Conservation (phyloP, 2,888 invertebrate genomes). For the Oxyteleia sp. region DNA sequence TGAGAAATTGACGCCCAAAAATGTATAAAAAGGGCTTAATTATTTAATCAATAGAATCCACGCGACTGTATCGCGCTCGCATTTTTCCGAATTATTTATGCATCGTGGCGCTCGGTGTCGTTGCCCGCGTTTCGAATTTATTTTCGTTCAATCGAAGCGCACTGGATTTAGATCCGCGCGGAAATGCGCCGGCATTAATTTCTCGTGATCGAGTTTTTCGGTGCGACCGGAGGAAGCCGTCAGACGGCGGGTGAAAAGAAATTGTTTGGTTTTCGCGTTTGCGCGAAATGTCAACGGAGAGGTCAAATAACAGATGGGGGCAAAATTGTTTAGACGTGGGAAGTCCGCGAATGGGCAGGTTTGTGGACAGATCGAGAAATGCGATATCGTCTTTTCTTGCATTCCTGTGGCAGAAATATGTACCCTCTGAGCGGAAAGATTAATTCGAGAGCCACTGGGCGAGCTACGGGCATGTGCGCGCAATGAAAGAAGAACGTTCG, state of each 20-base stretch:
- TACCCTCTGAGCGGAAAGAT: conserved; percentile 26
- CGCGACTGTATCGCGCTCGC: conserved; percentile 4
- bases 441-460: conserved; percentile 28
- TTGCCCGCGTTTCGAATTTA: conserved; percentile 34
- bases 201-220: not conserved
- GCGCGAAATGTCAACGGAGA: conserved; percentile 23
- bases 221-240: too few relatives aligned
- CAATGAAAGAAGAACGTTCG: conserved; percentile 41
- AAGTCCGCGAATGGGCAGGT: conserved; percentile 6
- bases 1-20: conserved; percentile 39
- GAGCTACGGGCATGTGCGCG: conserved; percentile 36
- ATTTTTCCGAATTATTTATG: conserved; percentile 40
- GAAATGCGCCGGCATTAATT: not conserved
- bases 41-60: conserved; percentile 44
- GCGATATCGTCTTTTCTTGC: conserved; percentile 59
- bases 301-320: conserved; percentile 43
- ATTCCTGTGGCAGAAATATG: conserved; percentile 10
- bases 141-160: conserved; percentile 21
- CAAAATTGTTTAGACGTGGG: conserved; percentile 19
- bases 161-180: conserved; percentile 2
- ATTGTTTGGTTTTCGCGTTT: conserved; percentile 7
- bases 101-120: conserved; percentile 33
- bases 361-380: conserved; percentile 71
- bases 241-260: not conserved
- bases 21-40: conserved; percentile 51